Evolutionary conservation across 2,888 invertebrate species (phyloP).

Genomic region (Heliconius charithonia): DNA sequence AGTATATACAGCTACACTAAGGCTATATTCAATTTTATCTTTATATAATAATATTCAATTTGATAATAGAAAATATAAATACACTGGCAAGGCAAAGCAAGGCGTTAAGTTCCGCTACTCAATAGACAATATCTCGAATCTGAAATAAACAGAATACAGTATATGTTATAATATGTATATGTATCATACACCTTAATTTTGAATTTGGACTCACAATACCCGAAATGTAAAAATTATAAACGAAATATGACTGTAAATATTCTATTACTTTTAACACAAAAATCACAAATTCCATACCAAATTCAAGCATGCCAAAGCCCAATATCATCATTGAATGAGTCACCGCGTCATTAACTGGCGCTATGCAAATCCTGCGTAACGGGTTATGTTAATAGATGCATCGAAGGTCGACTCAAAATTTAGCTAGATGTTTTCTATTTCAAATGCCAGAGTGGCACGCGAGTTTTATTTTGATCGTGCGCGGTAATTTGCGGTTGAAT

Average conservation of each 20-base stretch:
- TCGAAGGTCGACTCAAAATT: conserved; percentile 40
- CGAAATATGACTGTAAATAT: no score
- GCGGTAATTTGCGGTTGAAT: neutral
- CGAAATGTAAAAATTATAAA: no score
- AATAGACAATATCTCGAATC: no score
- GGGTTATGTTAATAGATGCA: conserved; percentile 51
- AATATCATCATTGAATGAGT: conserved; percentile 44
- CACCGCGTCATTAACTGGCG: conserved; percentile 49
- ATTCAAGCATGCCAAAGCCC: neutral
- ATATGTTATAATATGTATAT: no score
- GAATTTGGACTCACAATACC: no score
- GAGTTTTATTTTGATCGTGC: conserved; percentile 24
- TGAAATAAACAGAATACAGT: no score
- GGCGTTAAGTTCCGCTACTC: neutral
- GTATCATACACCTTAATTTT: no score
- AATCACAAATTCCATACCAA: neutral
- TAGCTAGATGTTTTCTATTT: conserved; percentile 39
- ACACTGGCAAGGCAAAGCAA: no score
- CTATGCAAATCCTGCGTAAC: conserved; percentile 48
- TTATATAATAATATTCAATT: neutral
- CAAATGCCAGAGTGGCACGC: conserved; percentile 27
- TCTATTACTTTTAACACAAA: neutral
- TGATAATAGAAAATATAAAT: neutral
- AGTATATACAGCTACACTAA: neutral
- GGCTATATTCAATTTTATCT: neutral